Evolutionary conservation across 2,888 invertebrate species (phyloP), one percentile per base, ranked within the genome.

Genomic region (Notodonta ziczac): DNA sequence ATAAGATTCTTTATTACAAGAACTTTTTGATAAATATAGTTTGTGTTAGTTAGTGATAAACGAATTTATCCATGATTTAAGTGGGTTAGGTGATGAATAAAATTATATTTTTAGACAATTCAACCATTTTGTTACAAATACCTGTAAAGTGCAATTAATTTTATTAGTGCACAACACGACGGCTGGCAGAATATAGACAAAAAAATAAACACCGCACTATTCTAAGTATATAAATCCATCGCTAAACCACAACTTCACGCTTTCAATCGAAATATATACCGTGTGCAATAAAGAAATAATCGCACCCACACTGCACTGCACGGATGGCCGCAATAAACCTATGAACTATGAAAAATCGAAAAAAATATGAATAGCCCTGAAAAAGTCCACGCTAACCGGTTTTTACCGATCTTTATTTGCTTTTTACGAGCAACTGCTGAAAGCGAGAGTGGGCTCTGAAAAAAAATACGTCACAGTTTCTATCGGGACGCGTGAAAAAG

Each of bases 401-500:
- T 90, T 87, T 77, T 74, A 83, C 85, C 85, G 78, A 90, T 91
- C 87, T 91, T 90, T 91, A 90, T 93, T 92, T 89, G 90, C 88
- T 86, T 89, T 89, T 91, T 86, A 86, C 88, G 88, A 87, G 86
- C 87, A 82, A 87, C 88, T 84, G 87, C 75, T 65, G 78, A 93
- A 88, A 93, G 83, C 78, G 92, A 90, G 84, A 90, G 90, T 86
- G 81, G 81, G 81, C 69, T 78, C 80, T 76, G 85, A 88, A 87
- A 90, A 91, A 89, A 90, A 91, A 89, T 85, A 86, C 89, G 88
- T 89, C 92, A 92, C 92, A 91, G 90, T 88, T 91, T 87, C 91
- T 91, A 91, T 90, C 87, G 91, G 86, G 85, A 82, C 77, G 84
- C 79, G 82, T 77, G 84, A 84, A 85, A 85, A 88, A 87, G 84